These are phyloP conservation scores for Limnephilus auricula DNA, from an alignment of 2,888 invertebrate genomes.

Conservation along the genomic window DNA sequence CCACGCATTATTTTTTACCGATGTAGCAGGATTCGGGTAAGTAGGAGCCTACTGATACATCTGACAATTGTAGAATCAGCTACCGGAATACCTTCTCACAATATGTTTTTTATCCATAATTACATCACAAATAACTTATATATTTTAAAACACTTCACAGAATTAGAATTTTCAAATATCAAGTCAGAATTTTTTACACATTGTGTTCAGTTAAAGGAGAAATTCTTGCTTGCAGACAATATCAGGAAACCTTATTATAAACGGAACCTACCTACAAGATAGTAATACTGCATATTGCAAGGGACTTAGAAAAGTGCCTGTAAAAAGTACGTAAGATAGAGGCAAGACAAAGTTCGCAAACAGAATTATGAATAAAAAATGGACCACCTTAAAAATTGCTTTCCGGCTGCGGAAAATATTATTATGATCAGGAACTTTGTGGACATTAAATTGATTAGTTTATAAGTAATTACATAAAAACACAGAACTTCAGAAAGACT, in stretches of 20 bases:
- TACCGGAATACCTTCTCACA: too few relatives aligned
- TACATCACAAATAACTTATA: background rate
- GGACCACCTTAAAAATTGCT: conserved; percentile 58
- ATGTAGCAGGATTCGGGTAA: background rate
- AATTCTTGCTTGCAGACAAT: conserved; percentile 11
- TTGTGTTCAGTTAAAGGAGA: background rate
- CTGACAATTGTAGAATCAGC: background rate
- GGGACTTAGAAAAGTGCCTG: conserved; percentile 43
- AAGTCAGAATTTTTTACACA: background rate
- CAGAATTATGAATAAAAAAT: conserved; percentile 65
- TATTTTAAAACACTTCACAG: background rate
- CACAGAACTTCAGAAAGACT: background rate
- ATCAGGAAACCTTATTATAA: conserved; percentile 53
- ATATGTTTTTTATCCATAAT: background rate
- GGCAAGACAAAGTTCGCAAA: conserved; percentile 57
- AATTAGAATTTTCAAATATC: background rate
- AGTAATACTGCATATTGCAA: conserved; percentile 60
- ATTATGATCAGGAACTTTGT: conserved; percentile 11
- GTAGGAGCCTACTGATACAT: background rate
- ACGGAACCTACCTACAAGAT: conserved; percentile 35
- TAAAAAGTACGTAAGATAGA: conserved; percentile 24
- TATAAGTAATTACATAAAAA: background rate
- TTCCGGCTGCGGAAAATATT: conserved; percentile 10
- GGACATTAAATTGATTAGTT: background rate
- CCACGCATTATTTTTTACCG: background rate